phyloP scores from a whole-genome alignment of 2,888 invertebrate genomes.

The Villa cingulata region DNA sequence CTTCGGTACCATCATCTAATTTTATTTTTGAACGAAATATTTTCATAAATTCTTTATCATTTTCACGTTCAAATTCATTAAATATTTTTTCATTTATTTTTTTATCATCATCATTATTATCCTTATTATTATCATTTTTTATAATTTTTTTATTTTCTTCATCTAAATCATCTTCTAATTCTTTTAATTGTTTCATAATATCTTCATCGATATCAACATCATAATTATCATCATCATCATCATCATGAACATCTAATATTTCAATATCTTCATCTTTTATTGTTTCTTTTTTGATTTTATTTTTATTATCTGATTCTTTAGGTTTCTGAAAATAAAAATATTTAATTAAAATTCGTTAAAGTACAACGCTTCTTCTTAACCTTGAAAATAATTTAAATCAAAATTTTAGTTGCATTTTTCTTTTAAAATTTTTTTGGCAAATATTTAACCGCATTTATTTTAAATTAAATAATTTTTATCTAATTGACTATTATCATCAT shows the following conservation, averaged over 20 bases:
- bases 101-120: background rate
- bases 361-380: no score
- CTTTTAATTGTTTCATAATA: background rate
- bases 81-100: constrained; percentile 2
- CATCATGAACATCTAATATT: background rate
- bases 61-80: background rate
- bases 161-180: background rate
- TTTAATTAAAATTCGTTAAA: no score
- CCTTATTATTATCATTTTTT: background rate
- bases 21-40: constrained; percentile 5
- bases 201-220: background rate
- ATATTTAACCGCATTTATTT: no score
- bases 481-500: no score
- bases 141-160: background rate
- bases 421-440: no score
- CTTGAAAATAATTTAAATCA: no score
- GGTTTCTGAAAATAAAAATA: no score
- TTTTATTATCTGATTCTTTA: no score
- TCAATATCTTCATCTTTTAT: no score
- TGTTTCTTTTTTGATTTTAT: no score
- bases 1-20: constrained; percentile 9
- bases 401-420: no score
- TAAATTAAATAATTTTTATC: no score
- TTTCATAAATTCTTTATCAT: constrained; percentile 3
- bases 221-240: background rate